phyloP scores from a whole-genome alignment of 2,888 invertebrate genomes.

The Scaptomyza flava region DNA sequence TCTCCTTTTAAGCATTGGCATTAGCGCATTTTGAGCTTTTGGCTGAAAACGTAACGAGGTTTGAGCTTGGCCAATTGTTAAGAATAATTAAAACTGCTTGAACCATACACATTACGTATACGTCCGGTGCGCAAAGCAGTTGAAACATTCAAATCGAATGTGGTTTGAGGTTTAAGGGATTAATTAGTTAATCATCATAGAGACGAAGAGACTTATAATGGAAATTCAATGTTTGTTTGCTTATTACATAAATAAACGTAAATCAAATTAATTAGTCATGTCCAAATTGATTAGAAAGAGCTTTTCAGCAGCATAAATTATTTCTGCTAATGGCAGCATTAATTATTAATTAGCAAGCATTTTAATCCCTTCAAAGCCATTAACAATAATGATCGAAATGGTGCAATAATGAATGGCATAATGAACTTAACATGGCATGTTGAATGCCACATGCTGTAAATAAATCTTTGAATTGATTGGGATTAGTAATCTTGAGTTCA shows the following conservation, averaged over 20 bases:
- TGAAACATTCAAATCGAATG: background rate
- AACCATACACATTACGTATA: background rate
- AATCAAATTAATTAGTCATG: slow-evolving; percentile 49
- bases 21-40: slow-evolving; percentile 46
- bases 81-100: slow-evolving; percentile 16
- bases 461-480: background rate
- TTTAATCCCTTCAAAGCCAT: slow-evolving; percentile 20
- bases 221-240: slow-evolving; percentile 35
- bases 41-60: slow-evolving; percentile 35
- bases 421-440: background rate
- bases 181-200: slow-evolving; percentile 19
- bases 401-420: slow-evolving; percentile 10
- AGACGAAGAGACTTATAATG: slow-evolving; percentile 23
- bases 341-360: slow-evolving; percentile 31
- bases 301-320: slow-evolving; percentile 10
- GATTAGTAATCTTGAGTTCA: too few relatives aligned
- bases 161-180: background rate
- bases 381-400: slow-evolving; percentile 10
- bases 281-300: slow-evolving; percentile 44
- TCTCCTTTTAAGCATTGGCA: slow-evolving; percentile 35
- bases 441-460: background rate
- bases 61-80: slow-evolving; percentile 3
- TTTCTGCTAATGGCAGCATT: slow-evolving; percentile 33
- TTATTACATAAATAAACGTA: slow-evolving; percentile 31
- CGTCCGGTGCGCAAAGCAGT: background rate